A percentile compares a stretch with the other conserved stretches of the same genome.
phyloP scores from a whole-genome alignment of 2,888 invertebrate genomes.

The Bhutanitis thaidina region DNA sequence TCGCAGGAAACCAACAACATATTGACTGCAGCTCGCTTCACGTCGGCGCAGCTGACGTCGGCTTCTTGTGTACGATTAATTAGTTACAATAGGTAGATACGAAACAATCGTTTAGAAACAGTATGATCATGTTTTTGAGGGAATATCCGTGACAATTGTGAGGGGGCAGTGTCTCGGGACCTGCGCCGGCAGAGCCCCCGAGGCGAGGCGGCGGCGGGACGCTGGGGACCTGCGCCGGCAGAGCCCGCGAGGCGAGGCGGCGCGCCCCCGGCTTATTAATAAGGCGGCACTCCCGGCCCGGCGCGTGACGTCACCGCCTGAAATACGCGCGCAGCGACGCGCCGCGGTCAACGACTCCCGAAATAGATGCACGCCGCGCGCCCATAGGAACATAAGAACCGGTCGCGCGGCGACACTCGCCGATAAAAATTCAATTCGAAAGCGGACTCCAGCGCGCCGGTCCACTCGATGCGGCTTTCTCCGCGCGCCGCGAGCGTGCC shows the following conservation, averaged over 20 bases:
- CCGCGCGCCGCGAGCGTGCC: slow-evolving; percentile 28
- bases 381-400: slow-evolving; percentile 69
- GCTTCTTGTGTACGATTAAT: too few relatives aligned
- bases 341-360: slow-evolving; percentile 76
- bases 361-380: slow-evolving; percentile 72
- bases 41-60: too few relatives aligned
- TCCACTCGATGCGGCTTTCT: slow-evolving; percentile 47
- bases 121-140: neutral
- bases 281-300: slow-evolving; percentile 31
- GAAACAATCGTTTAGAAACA: too few relatives aligned
- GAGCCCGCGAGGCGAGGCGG: slow-evolving; percentile 39
- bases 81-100: too few relatives aligned
- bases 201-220: slow-evolving; percentile 22
- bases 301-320: slow-evolving; percentile 53
- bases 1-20: neutral
- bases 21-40: too few relatives aligned
- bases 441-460: slow-evolving; percentile 63
- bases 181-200: slow-evolving; percentile 20
- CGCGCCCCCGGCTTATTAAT: slow-evolving; percentile 57
- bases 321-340: slow-evolving; percentile 44
- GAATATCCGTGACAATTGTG: neutral
- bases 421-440: slow-evolving; percentile 72
- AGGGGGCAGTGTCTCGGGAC: neutral
- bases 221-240: slow-evolving; percentile 3
- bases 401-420: slow-evolving; percentile 56